Conservation (phyloP, 1,140 invertebrate genomes). For the Lasaia peninsularis region DNA sequence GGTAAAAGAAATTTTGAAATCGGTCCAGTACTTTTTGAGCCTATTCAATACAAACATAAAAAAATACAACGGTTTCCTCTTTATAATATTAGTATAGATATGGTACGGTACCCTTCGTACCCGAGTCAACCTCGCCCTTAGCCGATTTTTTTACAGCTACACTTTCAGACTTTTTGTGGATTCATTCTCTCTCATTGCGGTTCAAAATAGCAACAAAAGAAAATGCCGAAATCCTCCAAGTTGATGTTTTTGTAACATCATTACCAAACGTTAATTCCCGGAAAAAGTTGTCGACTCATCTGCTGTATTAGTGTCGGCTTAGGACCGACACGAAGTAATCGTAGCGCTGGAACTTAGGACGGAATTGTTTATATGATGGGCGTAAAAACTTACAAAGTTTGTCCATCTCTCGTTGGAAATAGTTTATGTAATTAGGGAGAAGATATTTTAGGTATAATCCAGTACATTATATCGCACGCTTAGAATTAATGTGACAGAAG, state of each 20-base stretch:
- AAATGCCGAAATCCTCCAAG: neutral
- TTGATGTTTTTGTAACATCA: neutral
- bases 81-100: no score
- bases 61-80: no score
- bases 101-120: no score
- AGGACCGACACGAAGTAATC: neutral
- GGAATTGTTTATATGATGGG: conserved; percentile 1
- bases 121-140: no score
- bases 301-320: conserved; percentile 4
- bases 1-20: no score
- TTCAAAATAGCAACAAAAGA: conserved; percentile 7
- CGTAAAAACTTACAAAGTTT: conserved; percentile 1
- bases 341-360: conserved; percentile 1
- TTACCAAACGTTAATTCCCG: conserved; percentile 5
- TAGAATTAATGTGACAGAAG: no score
- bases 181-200: conserved; percentile 1
- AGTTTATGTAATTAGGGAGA: neutral
- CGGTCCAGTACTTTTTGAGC: no score
- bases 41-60: no score
- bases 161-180: neutral
- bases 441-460: no score
- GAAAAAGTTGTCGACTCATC: conserved; percentile 10
- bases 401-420: neutral
- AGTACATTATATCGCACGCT: no score
- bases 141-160: no score